These are phyloP conservation scores for Camponotus floridanus DNA, from an alignment of 1,140 invertebrate species.

Conservation along the genomic window DNA sequence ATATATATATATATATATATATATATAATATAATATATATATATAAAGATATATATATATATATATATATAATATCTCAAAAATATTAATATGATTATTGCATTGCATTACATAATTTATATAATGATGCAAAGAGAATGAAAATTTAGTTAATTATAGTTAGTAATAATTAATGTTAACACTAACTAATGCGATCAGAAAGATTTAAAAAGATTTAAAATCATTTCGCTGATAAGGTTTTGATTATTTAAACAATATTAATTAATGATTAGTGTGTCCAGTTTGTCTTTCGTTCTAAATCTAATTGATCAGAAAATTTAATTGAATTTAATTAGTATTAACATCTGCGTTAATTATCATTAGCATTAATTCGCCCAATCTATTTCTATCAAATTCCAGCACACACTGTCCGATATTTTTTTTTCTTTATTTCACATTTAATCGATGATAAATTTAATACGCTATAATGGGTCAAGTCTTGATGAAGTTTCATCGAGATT, in stretches of 20 bases:
- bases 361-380: neutral
- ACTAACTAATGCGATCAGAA: neutral
- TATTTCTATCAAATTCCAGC: constrained; percentile 23
- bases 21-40: neutral
- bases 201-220: neutral
- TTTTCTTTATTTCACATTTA: constrained; percentile 37
- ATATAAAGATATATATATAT: neutral
- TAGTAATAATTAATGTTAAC: constrained; percentile 8
- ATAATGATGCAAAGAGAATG: neutral
- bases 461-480: constrained; percentile 69
- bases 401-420: constrained; percentile 1
- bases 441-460: constrained; percentile 62
- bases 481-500: constrained; percentile 69
- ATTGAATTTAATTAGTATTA: neutral
- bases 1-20: neutral
- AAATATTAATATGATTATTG: neutral
- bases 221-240: constrained; percentile 28
- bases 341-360: neutral
- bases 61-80: neutral
- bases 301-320: neutral
- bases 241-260: neutral
- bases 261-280: no score
- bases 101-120: neutral
- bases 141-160: constrained; percentile 40
- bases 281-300: neutral